These are phyloP conservation scores for Drosophila arawakana DNA, from an alignment of 1,140 invertebrate genomes.

Conservation along the genomic window DNA sequence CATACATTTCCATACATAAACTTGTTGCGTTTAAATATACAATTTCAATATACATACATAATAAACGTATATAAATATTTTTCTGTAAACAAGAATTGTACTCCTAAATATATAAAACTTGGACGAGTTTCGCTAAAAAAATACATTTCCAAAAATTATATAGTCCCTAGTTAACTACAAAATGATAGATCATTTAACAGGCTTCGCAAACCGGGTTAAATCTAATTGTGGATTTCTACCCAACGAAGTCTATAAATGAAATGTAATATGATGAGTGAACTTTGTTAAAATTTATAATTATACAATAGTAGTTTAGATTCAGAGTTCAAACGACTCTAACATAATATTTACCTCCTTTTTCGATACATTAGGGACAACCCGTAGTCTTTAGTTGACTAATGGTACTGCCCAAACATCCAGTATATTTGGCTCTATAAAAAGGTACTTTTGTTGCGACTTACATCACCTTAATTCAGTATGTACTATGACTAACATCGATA, in stretches of 20 bases:
- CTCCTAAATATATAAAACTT: constrained; percentile 73
- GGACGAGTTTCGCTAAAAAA: constrained; percentile 55
- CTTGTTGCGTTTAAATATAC: constrained; percentile 14
- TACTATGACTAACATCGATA: constrained; percentile 28
- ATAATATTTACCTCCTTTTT: constrained; percentile 31
- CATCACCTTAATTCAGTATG: constrained; percentile 42
- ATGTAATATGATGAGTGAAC: constrained; percentile 12
- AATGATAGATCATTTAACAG: constrained; percentile 48
- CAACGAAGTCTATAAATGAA: constrained; percentile 11
- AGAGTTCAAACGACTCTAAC: constrained; percentile 14
- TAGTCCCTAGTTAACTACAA: constrained; percentile 51
- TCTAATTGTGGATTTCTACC: constrained; percentile 54
- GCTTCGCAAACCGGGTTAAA: constrained; percentile 33
- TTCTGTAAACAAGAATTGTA: constrained; percentile 45
- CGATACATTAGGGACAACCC: constrained; percentile 55
- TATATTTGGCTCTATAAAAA: constrained; percentile 40
- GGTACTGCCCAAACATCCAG: background rate
- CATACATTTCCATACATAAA: constrained; percentile 2
- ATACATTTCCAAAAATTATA: constrained; percentile 63
- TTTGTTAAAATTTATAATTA: constrained; percentile 21
- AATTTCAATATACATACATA: constrained; percentile 28
- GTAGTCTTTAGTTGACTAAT: constrained; percentile 10
- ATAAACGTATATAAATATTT: constrained; percentile 7
- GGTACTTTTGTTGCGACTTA: constrained; percentile 79
- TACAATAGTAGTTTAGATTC: background rate